Percentiles rank a stretch among this genome's conserved stretches.
These are phyloP conservation scores for Catagonus wagneri DNA, from an alignment of 2,113 vertebrate species.

Conservation along the genomic window DNA sequence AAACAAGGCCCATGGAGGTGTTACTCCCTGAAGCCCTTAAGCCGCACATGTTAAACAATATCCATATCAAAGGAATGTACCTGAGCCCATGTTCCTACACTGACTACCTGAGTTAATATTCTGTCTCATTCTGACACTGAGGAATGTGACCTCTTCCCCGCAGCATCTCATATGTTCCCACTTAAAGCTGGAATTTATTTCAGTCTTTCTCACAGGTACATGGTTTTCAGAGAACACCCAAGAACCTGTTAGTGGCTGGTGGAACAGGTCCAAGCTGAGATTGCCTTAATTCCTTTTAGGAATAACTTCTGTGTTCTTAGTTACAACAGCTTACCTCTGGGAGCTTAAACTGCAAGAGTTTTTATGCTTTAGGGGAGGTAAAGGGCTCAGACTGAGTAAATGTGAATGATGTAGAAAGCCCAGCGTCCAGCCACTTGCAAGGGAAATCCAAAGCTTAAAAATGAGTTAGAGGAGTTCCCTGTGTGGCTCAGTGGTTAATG, in stretches of 20 bases:
- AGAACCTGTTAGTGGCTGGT: background rate
- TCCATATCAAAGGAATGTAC: no score
- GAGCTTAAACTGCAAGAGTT: background rate
- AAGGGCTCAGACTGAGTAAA: background rate
- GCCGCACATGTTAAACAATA: no score
- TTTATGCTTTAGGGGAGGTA: background rate
- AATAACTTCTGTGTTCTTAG: background rate
- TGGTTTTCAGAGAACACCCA: background rate
- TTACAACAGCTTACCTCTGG: no score
- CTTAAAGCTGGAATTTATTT: background rate
- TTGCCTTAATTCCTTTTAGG: no score
- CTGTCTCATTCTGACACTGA: no score
- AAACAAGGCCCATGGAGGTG: no score
- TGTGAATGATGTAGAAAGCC: background rate
- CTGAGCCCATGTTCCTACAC: no score
- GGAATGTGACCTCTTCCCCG: background rate
- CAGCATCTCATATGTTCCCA: background rate
- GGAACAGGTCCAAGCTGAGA: background rate
- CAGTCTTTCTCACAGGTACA: no score
- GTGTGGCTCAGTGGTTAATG: no score
- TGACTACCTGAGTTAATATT: no score
- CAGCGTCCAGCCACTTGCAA: background rate
- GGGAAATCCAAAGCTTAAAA: background rate
- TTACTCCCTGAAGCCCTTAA: no score
- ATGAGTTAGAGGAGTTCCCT: accelerated